Evolutionary conservation across 2,888 invertebrate genomes (phyloP).

Genomic region (Graphium colonna): DNA sequence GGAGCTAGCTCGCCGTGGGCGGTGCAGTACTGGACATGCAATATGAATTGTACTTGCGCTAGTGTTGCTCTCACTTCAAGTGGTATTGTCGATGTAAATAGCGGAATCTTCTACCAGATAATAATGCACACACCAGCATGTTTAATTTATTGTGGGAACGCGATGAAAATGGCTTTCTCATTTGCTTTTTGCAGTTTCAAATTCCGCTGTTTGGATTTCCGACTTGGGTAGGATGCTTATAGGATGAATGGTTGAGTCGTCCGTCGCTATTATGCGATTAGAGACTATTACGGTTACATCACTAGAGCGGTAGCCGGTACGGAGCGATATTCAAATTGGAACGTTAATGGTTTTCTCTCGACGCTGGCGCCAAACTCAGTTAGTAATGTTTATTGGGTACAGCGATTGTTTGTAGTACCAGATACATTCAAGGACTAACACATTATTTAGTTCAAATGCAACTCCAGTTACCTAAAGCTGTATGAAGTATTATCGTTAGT

Average conservation of each 20-base stretch:
- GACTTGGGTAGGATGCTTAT: constrained; percentile 26
- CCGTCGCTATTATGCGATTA: not conserved
- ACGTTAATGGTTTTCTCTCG: constrained; percentile 51
- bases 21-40: constrained; percentile 66
- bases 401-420: constrained; percentile 30
- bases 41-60: constrained; percentile 63
- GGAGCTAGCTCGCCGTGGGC: constrained; percentile 61
- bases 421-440: constrained; percentile 24
- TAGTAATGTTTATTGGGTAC: constrained; percentile 23
- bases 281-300: constrained; percentile 35
- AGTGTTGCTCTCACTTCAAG: constrained; percentile 40
- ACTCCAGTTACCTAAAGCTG: constrained; percentile 1
- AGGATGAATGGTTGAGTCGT: not conserved
- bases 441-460: constrained; percentile 22
- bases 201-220: constrained; percentile 26
- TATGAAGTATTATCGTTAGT: not conserved
- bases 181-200: constrained; percentile 28
- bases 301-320: constrained; percentile 33
- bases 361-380: constrained; percentile 41
- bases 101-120: constrained; percentile 45
- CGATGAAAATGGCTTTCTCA: constrained; percentile 33
- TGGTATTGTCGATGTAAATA: constrained; percentile 48
- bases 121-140: constrained; percentile 41
- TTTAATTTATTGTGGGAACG: constrained; percentile 48
- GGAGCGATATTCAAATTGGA: constrained; percentile 37